These are phyloP conservation scores for Diaprepes abbreviatus DNA, from an alignment of 2,888 invertebrate species.

Conservation along the genomic window DNA sequence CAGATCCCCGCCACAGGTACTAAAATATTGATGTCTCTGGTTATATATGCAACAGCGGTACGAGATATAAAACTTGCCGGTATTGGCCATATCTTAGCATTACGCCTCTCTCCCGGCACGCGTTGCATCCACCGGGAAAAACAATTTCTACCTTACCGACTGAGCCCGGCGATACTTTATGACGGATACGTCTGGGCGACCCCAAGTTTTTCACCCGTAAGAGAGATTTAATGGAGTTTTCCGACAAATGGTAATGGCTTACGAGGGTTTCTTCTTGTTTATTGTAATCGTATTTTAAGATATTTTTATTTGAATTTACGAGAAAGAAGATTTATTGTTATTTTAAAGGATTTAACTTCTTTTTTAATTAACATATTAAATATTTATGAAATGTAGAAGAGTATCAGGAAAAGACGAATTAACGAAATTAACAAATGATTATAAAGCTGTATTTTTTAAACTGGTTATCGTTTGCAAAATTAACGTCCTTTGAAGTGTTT, in stretches of 20 bases:
- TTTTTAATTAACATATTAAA: too few species aligned
- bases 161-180: slow-evolving; percentile 47
- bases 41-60: slow-evolving; percentile 70
- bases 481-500: too few species aligned
- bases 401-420: too few species aligned
- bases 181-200: slow-evolving; percentile 48
- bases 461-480: too few species aligned
- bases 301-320: slow-evolving; percentile 18
- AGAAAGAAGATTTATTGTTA: background rate
- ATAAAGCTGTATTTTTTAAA: too few species aligned
- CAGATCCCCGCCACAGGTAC: slow-evolving; percentile 58
- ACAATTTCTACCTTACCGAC: slow-evolving; percentile 64
- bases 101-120: slow-evolving; percentile 63
- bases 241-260: slow-evolving; percentile 46
- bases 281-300: slow-evolving; percentile 39
- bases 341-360: background rate
- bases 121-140: slow-evolving; percentile 66
- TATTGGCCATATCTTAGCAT: slow-evolving; percentile 70
- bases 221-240: slow-evolving; percentile 48
- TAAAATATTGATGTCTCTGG: slow-evolving; percentile 68
- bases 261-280: slow-evolving; percentile 14
- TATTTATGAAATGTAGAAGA: too few species aligned
- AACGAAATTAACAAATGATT: too few species aligned
- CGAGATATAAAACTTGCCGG: slow-evolving; percentile 68
- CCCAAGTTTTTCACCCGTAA: slow-evolving; percentile 37